These are phyloP conservation scores for Psittacula echo DNA, from an alignment of 2,797 vertebrate genomes.

Conservation along the genomic window DNA sequence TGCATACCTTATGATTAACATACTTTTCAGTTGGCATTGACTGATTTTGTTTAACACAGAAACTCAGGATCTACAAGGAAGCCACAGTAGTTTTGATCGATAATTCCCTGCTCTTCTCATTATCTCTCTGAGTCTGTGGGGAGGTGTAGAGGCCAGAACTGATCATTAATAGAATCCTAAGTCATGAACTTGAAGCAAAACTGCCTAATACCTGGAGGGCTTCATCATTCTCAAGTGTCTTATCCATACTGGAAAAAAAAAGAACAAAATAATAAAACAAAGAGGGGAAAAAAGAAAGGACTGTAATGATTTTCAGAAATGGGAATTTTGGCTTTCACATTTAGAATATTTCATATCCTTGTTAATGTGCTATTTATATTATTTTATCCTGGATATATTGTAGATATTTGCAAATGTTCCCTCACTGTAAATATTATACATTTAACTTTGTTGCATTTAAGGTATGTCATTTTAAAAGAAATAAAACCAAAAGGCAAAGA, in stretches of 20 bases:
- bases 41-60: conserved; percentile 47
- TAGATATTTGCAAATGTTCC: background rate
- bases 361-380: background rate
- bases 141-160: conserved; percentile 39
- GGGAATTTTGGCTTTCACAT: background rate
- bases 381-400: background rate
- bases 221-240: background rate
- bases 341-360: background rate
- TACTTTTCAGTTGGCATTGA: background rate
- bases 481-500: background rate
- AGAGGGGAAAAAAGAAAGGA: background rate
- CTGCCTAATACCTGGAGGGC: background rate
- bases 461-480: background rate
- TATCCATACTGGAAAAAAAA: background rate
- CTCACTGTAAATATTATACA: background rate
- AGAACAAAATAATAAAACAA: background rate
- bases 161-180: conserved; percentile 59
- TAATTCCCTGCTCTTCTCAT: conserved; percentile 50
- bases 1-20: background rate
- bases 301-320: background rate
- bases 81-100: conserved; percentile 24
- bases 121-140: conserved; percentile 21
- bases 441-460: background rate
- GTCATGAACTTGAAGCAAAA: conserved; percentile 38
- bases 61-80: conserved; percentile 1